A percentile compares a stretch with the other conserved stretches of the same genome.
Evolutionary conservation across 2,888 invertebrate species (phyloP).

Genomic region (Villa cingulata): DNA sequence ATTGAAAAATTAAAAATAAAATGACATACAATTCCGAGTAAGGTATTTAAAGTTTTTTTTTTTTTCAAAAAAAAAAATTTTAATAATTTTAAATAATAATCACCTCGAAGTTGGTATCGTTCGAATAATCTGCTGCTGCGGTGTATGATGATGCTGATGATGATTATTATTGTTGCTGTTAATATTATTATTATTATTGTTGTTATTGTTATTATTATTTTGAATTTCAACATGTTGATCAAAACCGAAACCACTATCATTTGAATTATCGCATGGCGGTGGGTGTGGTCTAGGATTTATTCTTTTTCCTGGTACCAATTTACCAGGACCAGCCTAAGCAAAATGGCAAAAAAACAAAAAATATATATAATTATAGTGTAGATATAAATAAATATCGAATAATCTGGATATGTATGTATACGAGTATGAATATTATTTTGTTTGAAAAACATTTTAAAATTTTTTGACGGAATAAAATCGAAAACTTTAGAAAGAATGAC

Average conservation of each 20-base stretch:
- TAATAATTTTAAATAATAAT: no score
- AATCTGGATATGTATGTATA: not conserved
- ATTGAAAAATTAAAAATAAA: no score
- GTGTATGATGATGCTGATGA: conserved; percentile 17
- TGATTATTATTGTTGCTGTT: conserved; percentile 13
- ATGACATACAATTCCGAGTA: no score
- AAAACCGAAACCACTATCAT: conserved; percentile 78
- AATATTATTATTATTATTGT: conserved; percentile 10
- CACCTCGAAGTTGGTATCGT: conserved; percentile 34
- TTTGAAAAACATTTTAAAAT: not conserved
- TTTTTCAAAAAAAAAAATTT: not conserved
- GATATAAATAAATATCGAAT: no score
- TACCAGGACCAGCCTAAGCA: conserved; percentile 32
- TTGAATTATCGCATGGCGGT: conserved; percentile 69
- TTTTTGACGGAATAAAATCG: not conserved
- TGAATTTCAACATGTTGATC: conserved; percentile 55
- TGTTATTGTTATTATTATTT: conserved; percentile 2
- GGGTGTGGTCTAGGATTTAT: conserved; percentile 34
- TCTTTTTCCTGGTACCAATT: conserved; percentile 33
- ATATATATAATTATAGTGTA: no score
- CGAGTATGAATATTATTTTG: not conserved
- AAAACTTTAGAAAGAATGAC: not conserved
- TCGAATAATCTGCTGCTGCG: conserved; percentile 26
- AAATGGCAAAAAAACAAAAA: no score
- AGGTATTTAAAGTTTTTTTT: not conserved